Conservation (phyloP, 2,888 invertebrate genomes). For the Drosophila sordidula region DNA sequence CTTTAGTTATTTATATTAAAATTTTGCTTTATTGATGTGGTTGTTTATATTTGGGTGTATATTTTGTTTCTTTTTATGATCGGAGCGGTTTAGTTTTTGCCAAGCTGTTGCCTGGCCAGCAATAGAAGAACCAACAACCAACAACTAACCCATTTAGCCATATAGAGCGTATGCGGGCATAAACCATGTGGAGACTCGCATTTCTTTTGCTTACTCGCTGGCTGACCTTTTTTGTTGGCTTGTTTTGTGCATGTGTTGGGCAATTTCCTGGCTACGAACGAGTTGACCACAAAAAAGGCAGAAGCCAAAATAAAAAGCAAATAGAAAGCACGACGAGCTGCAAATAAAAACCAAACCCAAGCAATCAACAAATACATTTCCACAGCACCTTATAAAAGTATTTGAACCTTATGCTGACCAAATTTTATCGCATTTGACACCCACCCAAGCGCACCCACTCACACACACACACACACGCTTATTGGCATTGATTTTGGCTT, state of each 20-base stretch:
- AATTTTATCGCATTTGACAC: constrained; percentile 78
- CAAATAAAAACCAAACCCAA: constrained; percentile 75
- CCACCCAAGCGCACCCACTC: constrained; percentile 31
- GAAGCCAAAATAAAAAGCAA: constrained; percentile 55
- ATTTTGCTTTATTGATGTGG: constrained; percentile 77
- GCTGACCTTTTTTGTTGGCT: constrained; percentile 56
- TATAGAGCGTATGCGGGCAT: constrained; percentile 22
- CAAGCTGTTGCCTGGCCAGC: constrained; percentile 57
- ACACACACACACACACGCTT: constrained; percentile 14
- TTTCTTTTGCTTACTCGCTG: constrained; percentile 61
- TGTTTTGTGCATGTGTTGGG: constrained; percentile 69
- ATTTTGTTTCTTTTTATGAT: constrained; percentile 50
- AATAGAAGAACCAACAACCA: constrained; percentile 12
- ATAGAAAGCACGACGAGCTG: constrained; percentile 57
- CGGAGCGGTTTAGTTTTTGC: constrained; percentile 54
- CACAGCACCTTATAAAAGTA: constrained; percentile 81
- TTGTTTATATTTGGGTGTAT: constrained; percentile 49
- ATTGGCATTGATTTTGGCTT: constrained; percentile 78
- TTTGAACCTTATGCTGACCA: constrained; percentile 80
- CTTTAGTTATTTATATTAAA: constrained; percentile 76
- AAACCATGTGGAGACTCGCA: constrained; percentile 47
- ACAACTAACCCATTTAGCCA: constrained; percentile 34
- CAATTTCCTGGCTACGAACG: constrained; percentile 76
- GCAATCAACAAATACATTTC: constrained; percentile 79
- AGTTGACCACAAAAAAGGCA: constrained; percentile 76